phyloP scores from a whole-genome alignment of 2,888 invertebrate genomes.

The Meghimatium bilineatum region DNA sequence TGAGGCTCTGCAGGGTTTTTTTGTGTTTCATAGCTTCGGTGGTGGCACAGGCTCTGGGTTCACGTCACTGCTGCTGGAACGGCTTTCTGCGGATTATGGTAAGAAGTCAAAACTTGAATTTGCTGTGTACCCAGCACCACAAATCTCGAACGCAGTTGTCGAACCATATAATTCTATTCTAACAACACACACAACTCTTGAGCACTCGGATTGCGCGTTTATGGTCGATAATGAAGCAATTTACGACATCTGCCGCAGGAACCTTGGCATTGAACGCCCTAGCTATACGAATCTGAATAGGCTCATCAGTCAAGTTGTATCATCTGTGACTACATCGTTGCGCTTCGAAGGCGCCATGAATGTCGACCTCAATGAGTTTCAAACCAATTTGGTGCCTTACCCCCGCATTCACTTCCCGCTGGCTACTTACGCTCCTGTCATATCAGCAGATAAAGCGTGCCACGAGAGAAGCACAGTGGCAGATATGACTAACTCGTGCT shows the following conservation, averaged over 20 bases:
- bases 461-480: constrained; percentile 52
- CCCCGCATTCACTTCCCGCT: constrained; percentile 53
- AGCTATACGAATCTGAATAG: constrained; percentile 50
- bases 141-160: constrained; percentile 51
- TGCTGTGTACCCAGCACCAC: constrained; percentile 51
- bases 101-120: constrained; percentile 52
- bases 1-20: constrained; percentile 52
- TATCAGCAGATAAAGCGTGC: constrained; percentile 54
- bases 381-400: constrained; percentile 54
- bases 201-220: constrained; percentile 46
- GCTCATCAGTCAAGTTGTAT: constrained; percentile 53
- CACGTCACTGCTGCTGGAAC: constrained; percentile 53
- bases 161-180: constrained; percentile 50
- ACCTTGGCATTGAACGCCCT: constrained; percentile 46
- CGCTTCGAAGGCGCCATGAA: constrained; percentile 54
- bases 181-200: constrained; percentile 44
- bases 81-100: constrained; percentile 52
- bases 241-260: constrained; percentile 44
- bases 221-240: constrained; percentile 47
- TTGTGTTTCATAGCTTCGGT: constrained; percentile 53
- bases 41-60: constrained; percentile 55
- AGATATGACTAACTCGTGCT: constrained; percentile 51
- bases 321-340: constrained; percentile 52
- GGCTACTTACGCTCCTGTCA: constrained; percentile 52
- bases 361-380: constrained; percentile 53